Evolutionary conservation across 92 coral and sea anemone species (phyloP).

Genomic region (Heteractis magnifica): DNA sequence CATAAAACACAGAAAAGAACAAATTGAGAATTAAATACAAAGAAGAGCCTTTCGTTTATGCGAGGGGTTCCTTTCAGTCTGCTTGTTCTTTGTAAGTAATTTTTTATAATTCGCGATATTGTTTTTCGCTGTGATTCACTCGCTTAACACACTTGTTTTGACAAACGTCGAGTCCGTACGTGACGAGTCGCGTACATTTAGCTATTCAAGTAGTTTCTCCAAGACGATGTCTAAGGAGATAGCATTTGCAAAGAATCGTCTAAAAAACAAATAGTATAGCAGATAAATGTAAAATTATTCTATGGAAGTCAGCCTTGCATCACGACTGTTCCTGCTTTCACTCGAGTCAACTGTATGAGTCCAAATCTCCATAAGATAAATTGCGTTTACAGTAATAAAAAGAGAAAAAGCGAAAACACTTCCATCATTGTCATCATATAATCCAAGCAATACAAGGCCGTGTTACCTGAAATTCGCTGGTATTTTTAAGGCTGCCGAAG

Average conservation of each 20-base stretch:
- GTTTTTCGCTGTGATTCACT: not conserved
- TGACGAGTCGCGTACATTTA: not conserved
- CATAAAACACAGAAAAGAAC: not conserved
- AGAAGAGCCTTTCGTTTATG: not conserved
- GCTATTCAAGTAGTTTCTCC: not conserved
- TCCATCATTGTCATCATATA: not conserved
- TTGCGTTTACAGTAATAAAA: not conserved
- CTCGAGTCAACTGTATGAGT: not conserved
- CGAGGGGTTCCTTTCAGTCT: not conserved
- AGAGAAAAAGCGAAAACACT: not conserved
- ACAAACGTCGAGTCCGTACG: not conserved
- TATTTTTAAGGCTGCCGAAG: not conserved
- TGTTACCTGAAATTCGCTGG: not conserved
- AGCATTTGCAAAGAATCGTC: not conserved
- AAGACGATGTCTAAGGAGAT: not conserved
- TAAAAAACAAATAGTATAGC: too few relatives aligned
- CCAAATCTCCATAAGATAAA: not conserved
- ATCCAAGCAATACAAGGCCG: not conserved
- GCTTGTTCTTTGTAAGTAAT: not conserved
- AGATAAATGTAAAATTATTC: too few relatives aligned
- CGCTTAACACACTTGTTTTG: not conserved
- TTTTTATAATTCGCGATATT: not conserved
- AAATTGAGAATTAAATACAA: not conserved
- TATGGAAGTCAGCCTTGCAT: not conserved
- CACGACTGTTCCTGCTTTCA: not conserved